phyloP scores from a whole-genome alignment of 1,140 invertebrate species.

The Scylla paramamosain region DNA sequence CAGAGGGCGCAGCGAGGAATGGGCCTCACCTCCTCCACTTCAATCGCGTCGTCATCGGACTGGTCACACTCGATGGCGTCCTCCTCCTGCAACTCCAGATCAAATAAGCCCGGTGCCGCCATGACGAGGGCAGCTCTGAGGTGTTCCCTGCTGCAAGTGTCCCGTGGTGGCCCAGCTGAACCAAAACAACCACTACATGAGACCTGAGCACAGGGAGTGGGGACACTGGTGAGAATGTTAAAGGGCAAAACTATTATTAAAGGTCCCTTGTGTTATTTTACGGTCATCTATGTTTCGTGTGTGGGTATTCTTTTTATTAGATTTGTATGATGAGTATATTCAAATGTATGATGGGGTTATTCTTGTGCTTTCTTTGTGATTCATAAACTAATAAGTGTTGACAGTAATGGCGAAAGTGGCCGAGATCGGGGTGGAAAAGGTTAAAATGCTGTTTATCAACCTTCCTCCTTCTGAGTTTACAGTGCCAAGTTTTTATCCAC shows the following conservation, averaged over 20 bases:
- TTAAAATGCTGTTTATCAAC: too few species aligned
- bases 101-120: constrained; percentile 85
- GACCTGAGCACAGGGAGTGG: constrained; percentile 47
- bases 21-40: constrained; percentile 84
- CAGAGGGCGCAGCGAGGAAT: neutral
- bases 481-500: too few species aligned
- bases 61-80: constrained; percentile 88
- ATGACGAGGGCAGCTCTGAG: constrained; percentile 18
- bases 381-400: neutral
- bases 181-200: constrained; percentile 57
- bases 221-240: neutral
- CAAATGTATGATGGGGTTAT: neutral
- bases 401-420: neutral
- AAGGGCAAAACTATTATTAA: constrained; percentile 24
- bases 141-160: neutral
- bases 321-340: neutral
- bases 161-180: constrained; percentile 15
- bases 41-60: constrained; percentile 87
- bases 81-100: constrained; percentile 91
- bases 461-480: too few species aligned
- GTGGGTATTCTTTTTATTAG: neutral
- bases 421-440: neutral
- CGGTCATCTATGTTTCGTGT: neutral
- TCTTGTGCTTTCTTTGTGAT: neutral
- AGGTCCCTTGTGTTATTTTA: neutral